A percentile compares a stretch with the other conserved stretches of the same genome.
Evolutionary conservation across 2,113 vertebrate genomes (phyloP).

Genomic region (Cheilinus undulatus): DNA sequence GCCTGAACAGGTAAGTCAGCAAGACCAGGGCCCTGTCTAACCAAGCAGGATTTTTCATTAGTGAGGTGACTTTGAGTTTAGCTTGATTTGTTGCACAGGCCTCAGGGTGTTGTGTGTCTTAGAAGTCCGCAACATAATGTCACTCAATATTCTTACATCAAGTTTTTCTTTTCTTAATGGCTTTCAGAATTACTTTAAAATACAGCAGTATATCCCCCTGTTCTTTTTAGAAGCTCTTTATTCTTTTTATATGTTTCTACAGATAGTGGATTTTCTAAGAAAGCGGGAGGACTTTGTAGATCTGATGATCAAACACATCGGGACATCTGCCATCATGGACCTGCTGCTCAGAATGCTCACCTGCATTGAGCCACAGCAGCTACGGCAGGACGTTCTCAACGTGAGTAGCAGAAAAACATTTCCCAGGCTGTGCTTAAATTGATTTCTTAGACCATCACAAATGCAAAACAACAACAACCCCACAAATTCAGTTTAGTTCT

Average conservation of each 20-base stretch:
- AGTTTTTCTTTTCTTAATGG: no score
- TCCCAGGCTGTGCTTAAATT: slow-evolving; percentile 3
- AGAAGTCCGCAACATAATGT: no score
- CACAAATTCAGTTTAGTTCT: background rate
- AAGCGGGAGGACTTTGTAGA: slow-evolving; percentile 96
- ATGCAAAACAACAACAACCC: background rate
- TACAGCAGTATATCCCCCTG: background rate
- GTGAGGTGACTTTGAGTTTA: no score
- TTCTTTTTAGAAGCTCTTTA: background rate
- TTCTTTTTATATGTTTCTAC: slow-evolving; percentile 4
- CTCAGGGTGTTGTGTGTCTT: background rate
- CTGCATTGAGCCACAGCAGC: slow-evolving; percentile 96
- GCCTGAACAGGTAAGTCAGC: slow-evolving; percentile 91
- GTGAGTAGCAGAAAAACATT: slow-evolving; percentile 82
- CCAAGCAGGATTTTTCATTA: no score
- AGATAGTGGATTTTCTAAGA: slow-evolving; percentile 97
- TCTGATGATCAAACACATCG: slow-evolving; percentile 97
- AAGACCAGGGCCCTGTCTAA: background rate
- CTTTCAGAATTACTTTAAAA: no score
- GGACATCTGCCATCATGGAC: slow-evolving; percentile 98
- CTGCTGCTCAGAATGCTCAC: slow-evolving; percentile 96
- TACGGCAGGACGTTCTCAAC: slow-evolving; percentile 95
- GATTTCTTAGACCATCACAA: background rate
- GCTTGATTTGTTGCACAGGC: no score
- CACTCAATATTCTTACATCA: no score